Evolutionary conservation across 1,140 invertebrate genomes (phyloP).

Genomic region (Tetraneura akinire): DNA sequence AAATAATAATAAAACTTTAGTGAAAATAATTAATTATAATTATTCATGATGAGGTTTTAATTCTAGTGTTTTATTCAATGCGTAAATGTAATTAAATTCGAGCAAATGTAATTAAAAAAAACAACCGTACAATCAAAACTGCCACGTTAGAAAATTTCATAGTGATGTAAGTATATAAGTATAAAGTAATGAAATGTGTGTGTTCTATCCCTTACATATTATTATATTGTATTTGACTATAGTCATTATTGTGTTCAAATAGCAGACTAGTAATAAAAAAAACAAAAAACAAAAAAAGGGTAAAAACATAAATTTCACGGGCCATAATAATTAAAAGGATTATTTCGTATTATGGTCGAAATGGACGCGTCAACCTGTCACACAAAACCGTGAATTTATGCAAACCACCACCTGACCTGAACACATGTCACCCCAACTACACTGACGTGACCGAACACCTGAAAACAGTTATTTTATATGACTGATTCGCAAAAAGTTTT

Average conservation of each 20-base stretch:
- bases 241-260: neutral
- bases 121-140: neutral
- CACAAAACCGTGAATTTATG: conserved; percentile 27
- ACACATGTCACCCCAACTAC: conserved; percentile 19
- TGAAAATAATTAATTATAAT: neutral
- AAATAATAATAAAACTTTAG: neutral
- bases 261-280: neutral
- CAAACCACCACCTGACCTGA: conserved; percentile 30
- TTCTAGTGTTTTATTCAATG: neutral
- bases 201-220: neutral
- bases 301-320: conserved; percentile 19
- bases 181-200: neutral
- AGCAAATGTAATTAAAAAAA: conserved; percentile 18
- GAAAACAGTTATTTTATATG: neutral
- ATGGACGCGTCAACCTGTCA: conserved; percentile 37
- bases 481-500: conserved; percentile 20
- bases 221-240: neutral
- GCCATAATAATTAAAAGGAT: conserved; percentile 42
- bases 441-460: neutral
- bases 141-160: neutral
- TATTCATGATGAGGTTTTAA: neutral
- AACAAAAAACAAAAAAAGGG: neutral
- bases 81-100: conserved; percentile 1
- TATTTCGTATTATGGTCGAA: conserved; percentile 1
- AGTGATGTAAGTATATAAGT: neutral